Conservation (phyloP, 2,113 vertebrate genomes). For the Erythrocebus patas region DNA sequence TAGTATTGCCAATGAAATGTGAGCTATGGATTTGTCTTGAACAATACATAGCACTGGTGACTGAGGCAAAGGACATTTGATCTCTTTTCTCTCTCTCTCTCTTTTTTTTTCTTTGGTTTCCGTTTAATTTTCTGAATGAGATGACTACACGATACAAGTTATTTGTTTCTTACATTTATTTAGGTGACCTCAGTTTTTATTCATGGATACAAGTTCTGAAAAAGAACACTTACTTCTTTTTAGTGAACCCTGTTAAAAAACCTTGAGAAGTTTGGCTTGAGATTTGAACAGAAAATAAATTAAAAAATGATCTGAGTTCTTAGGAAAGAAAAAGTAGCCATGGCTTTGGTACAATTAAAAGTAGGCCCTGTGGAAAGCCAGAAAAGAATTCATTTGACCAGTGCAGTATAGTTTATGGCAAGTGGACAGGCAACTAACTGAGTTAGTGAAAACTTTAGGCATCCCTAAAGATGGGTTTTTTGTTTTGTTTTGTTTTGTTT, state of each 20-base stretch:
- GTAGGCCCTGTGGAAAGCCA: background rate
- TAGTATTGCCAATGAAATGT: background rate
- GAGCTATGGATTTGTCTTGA: background rate
- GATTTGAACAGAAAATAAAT: background rate
- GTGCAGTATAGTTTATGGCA: background rate
- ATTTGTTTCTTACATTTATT: constrained; percentile 19
- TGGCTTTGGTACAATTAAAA: constrained; percentile 5
- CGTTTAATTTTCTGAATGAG: constrained; percentile 33
- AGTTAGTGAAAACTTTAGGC: background rate
- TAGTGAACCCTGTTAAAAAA: background rate
- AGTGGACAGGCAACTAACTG: background rate
- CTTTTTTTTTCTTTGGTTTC: background rate
- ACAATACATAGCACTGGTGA: background rate
- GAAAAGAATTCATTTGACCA: background rate
- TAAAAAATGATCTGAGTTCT: background rate
- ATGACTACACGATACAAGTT: background rate
- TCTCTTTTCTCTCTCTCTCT: background rate
- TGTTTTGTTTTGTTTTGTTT: no score
- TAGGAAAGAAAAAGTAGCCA: background rate
- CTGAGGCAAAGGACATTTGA: background rate
- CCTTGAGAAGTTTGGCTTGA: background rate
- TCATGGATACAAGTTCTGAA: constrained; percentile 22
- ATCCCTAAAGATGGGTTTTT: background rate
- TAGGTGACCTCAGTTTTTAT: background rate
- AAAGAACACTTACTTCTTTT: background rate